Base-by-base conservation (phyloP, 2,113 vertebrate species). In the Limanda limanda region DNA sequence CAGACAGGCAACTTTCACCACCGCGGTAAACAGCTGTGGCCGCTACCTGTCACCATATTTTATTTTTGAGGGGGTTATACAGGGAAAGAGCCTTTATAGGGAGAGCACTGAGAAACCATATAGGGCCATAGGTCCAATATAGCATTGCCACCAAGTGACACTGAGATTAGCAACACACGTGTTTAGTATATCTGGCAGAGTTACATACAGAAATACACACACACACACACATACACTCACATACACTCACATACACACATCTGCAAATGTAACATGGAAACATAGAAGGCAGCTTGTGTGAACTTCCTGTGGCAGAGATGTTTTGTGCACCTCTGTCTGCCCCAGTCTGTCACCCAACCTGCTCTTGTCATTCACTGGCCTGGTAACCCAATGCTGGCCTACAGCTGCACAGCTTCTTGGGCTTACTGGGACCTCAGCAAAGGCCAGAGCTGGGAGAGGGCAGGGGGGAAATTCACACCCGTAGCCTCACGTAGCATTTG, bases 301-400 rank as follows among this genome's bases (percentile, higher is more conserved):
- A 66, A 58, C 81, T 56, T 78, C 69, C 70, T 76, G 75, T 62
- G 42, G 59, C 68, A 68, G 75, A 57, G 64, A 82, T 82, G 79
- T 88, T 83, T 80, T 76, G 74, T 88, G 84, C 85, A 89, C 89
- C 89, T 92, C 90, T 88, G 90, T 86, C 77, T 78, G 78, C 66
- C 52, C 78, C 76, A 57, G 77, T 70, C 64, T 84, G 78, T 67
- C 67, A 67, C 62, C 76, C 87, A 94, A 94, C 92, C 93, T 94
- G 93, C 88, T 89, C 90, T 90, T 95, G 94, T 95, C 93, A 94
- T 93, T 95, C 93, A 94, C 84, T 60, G 61, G 68, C 37, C 62
- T 76, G 81, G 94, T 93, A 94, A 94, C 91, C 85, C 71, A 92
- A 94, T 42, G 82, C 90, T 81, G 69, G 67, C 52, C 68, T 87